Conservation (phyloP, 2,113 vertebrate genomes). For the Castor canadensis region DNA sequence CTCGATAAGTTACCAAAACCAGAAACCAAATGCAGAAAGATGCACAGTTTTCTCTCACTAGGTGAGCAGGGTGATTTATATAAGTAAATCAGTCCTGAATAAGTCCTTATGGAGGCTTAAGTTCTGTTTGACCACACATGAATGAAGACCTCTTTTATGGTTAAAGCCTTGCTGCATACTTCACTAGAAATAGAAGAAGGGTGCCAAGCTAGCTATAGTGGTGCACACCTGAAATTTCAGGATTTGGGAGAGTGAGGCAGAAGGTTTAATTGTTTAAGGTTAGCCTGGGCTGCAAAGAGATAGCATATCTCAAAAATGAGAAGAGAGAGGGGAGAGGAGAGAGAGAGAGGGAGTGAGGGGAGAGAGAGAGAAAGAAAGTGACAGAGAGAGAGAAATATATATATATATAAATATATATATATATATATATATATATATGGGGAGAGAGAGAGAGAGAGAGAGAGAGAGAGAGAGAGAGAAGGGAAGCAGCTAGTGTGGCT, state of each 20-base stretch:
- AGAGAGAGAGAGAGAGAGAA: not conserved
- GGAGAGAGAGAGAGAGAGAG: no score
- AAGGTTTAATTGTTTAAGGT: no score
- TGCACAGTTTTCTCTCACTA: not conserved
- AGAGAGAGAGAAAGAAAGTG: no score
- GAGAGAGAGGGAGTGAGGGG: no score
- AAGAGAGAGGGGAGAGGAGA: no score
- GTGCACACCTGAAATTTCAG: no score
- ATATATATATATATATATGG: no score
- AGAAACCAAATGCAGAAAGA: not conserved
- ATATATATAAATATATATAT: no score
- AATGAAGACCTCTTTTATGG: not conserved
- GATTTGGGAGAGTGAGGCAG: no score
- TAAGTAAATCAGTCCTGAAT: not conserved
- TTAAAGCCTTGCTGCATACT: not conserved
- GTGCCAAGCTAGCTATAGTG: not conserved
- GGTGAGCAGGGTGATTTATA: not conserved
- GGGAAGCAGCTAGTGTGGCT: not conserved
- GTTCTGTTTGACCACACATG: not conserved
- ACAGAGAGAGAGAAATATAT: no score
- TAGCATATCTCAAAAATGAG: no score
- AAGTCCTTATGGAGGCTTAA: not conserved
- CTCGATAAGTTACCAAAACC: not conserved
- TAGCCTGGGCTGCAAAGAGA: no score
- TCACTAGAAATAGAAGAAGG: not conserved